These are phyloP conservation scores for Oeneis ivallda DNA, from an alignment of 2,888 invertebrate genomes.

Conservation along the genomic window DNA sequence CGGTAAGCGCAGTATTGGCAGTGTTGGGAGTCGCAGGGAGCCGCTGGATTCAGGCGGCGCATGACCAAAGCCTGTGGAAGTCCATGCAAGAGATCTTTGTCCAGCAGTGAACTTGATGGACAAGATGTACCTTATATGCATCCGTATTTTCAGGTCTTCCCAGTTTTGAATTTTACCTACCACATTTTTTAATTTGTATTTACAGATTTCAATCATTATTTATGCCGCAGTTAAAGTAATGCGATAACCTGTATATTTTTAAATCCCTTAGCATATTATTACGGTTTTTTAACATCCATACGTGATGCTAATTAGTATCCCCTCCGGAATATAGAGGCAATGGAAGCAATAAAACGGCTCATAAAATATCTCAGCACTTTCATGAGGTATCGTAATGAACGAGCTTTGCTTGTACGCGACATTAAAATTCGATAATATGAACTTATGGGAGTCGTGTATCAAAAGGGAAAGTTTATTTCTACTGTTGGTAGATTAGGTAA, in stretches of 20 bases:
- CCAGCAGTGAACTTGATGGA: no score
- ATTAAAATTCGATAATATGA: conserved; percentile 30
- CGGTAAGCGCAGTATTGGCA: no score
- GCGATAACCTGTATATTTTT: conserved; percentile 1
- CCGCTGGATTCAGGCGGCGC: no score
- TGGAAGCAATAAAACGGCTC: conserved; percentile 38
- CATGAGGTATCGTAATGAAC: conserved; percentile 31
- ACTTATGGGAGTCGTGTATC: conserved; percentile 25
- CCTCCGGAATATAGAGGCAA: conserved; percentile 35
- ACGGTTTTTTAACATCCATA: conserved; percentile 24
- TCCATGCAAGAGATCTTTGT: no score
- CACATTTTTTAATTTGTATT: background rate
- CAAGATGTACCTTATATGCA: no score
- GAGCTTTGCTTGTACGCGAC: conserved; percentile 33
- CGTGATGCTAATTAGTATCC: conserved; percentile 36
- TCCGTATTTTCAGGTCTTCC: background rate
- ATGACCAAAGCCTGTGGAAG: no score
- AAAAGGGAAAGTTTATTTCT: conserved; percentile 12
- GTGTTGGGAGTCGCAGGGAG: no score
- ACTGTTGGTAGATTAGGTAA: background rate
- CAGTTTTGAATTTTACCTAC: background rate
- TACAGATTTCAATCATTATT: conserved; percentile 8
- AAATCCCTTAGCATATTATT: conserved; percentile 22
- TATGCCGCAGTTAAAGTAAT: conserved; percentile 3
- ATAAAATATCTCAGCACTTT: conserved; percentile 39